phyloP scores from a whole-genome alignment of 2,888 invertebrate genomes.

The Cataglyphis albicans region DNA sequence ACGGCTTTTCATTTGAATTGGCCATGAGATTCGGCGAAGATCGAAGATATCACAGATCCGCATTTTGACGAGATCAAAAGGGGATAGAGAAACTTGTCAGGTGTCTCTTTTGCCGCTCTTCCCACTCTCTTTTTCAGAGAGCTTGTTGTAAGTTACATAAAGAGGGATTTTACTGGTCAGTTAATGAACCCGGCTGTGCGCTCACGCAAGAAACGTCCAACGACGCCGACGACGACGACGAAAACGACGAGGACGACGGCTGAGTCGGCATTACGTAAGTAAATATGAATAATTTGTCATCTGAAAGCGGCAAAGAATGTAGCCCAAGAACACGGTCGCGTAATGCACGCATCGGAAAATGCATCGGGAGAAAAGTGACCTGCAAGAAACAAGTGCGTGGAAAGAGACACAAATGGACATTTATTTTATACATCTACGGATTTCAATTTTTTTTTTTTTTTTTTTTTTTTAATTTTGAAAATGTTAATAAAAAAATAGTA shows the following conservation, averaged over 20 bases:
- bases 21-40: neutral
- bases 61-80: neutral
- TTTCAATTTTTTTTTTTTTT: neutral
- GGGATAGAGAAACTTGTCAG: constrained; percentile 39
- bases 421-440: neutral
- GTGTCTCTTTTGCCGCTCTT: constrained; percentile 47
- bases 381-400: neutral
- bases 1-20: neutral
- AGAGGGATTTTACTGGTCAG: constrained; percentile 78
- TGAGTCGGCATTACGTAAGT: constrained; percentile 77
- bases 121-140: constrained; percentile 51
- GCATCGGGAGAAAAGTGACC: neutral
- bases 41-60: neutral
- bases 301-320: constrained; percentile 65
- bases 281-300: constrained; percentile 74
- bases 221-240: constrained; percentile 38
- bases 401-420: neutral
- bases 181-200: constrained; percentile 79
- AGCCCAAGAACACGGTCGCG: constrained; percentile 42
- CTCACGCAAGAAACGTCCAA: constrained; percentile 67
- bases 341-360: constrained; percentile 16
- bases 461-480: neutral
- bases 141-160: constrained; percentile 79
- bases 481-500: neutral
- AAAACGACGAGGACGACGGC: constrained; percentile 28